These are phyloP conservation scores for Rhyacophila evoluta DNA, from an alignment of 2,888 invertebrate genomes.

Conservation along the genomic window DNA sequence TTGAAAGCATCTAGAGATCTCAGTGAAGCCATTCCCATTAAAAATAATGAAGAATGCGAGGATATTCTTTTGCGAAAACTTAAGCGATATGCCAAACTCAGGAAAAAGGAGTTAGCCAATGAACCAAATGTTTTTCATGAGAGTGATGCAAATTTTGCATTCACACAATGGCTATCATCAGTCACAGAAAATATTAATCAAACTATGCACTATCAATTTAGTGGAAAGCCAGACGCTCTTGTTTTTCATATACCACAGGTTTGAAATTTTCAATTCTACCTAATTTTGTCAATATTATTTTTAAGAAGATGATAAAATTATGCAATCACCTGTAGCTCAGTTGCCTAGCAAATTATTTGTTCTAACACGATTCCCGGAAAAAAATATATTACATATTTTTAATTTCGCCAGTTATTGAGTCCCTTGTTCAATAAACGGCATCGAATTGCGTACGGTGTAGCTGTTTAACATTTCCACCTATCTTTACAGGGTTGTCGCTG, in stretches of 20 bases:
- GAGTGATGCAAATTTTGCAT: constrained; percentile 61
- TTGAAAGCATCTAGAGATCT: background rate
- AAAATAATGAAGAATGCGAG: background rate
- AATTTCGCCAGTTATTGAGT: no score
- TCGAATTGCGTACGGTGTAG: no score
- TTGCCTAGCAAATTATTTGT: no score
- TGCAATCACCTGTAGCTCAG: no score
- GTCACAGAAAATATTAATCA: constrained; percentile 83
- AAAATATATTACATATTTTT: no score
- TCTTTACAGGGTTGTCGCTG: no score
- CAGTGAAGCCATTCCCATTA: background rate
- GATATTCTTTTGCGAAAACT: constrained; percentile 20
- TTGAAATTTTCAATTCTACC: no score
- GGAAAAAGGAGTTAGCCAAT: background rate
- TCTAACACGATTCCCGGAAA: no score
- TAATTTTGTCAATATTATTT: no score
- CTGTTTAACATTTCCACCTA: no score
- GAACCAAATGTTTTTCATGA: background rate
- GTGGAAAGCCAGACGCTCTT: constrained; percentile 75
- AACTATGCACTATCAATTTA: constrained; percentile 78
- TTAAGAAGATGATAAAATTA: no score
- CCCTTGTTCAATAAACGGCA: no score
- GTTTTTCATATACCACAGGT: constrained; percentile 79
- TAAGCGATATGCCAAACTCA: background rate
- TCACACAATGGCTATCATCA: constrained; percentile 79